Base-by-base conservation (phyloP, 2,888 invertebrate genomes). In the Brenthis daphne region DNA sequence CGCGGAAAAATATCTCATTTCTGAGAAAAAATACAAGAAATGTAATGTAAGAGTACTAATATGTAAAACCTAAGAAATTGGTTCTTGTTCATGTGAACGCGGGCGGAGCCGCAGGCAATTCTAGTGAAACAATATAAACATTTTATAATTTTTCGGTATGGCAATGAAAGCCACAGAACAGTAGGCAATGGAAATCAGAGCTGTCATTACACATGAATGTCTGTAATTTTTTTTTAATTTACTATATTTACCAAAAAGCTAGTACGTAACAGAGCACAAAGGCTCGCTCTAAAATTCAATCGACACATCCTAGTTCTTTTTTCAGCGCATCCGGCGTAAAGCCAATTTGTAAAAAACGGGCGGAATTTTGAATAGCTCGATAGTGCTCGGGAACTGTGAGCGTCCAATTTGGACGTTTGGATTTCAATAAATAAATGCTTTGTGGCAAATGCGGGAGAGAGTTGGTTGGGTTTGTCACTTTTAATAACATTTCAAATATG, bases 321-420 rank as follows among this genome's bases (percentile, higher is more conserved):
- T 81, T 75, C 67, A 76, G 80, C 77, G 75, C 76, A 69, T 76
- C 78, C 75, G 75, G 74, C 75, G 81, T 77, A 77, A 75, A 77
- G 81, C 76, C 84, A 84, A 82, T 85, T 85, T 85, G 79, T 77
- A 77, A 70, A 73, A 81, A 83, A 82, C 54, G 63, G 68, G 51
- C 43, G 75, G 79, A 82, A 81, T 85, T 85, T 81, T 79, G 78
- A 82, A 81, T 76, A 78, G 55, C 51, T 67, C 63, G 66, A 73
- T 71, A 64, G 70, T 66, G 60, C 67, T 72, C 47, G 65, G 48
- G 67, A 67, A 66, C 57, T 61, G 60, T 16, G 43, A 51, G 43
- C 54, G 68, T 57, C 43, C 37, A 57, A 68, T 68, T 70, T 65
- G 58, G 57, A 63, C 43, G 65, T 60, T 68, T 68, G 57, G 56